Base-by-base conservation (phyloP, 2,888 invertebrate species). In the Heterodera filipjevi region DNA sequence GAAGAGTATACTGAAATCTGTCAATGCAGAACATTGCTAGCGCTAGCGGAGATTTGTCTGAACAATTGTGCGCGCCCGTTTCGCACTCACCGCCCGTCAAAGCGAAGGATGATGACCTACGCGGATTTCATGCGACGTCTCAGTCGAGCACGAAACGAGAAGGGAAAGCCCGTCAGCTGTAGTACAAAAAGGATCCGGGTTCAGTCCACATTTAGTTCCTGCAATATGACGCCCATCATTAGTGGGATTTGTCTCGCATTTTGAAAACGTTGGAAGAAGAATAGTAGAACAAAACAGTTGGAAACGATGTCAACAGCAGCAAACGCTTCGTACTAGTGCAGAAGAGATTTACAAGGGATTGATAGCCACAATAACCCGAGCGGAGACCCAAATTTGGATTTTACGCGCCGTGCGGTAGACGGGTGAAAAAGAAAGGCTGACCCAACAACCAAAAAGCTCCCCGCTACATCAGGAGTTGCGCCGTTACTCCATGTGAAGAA, bases 41-140 rank as follows among this genome's bases (percentile, higher is more conserved):
- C 79, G 12, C 27, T 79, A 2, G 66, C 66, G 1, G 79, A 79
- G n/a, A 72, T 79, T 22, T 30, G 53, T 30, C 22, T 79, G 10
- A 79, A 79, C 64, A 70, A n/a, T 79, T 72, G 19, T 79, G 19
- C 22, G 32, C 8, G 64, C 33, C 33, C 66, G 71, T 12, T 79
- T 71, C 30, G 30, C 22, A 8, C 71, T 79, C 12, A 68, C 64
- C 19, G 22, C 70, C 8, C 44, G 64, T 14, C 79, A 79, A 30
- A 66, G 30, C 1, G n/a, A 32, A 70, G 79, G 16, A 66, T 79
- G 33, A 30, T 35, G 22, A 64, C 79, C 19, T 72, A 77, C 14
- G 79, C 79, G 19, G 72, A 68, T 35, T 78, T 79, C 22, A 59
- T 79, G 1, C 79, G 79, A 19, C 53, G 44, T 16, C 39, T 79